phyloP scores from a whole-genome alignment of 2,113 vertebrate genomes.

The Trachemys scripta region DNA sequence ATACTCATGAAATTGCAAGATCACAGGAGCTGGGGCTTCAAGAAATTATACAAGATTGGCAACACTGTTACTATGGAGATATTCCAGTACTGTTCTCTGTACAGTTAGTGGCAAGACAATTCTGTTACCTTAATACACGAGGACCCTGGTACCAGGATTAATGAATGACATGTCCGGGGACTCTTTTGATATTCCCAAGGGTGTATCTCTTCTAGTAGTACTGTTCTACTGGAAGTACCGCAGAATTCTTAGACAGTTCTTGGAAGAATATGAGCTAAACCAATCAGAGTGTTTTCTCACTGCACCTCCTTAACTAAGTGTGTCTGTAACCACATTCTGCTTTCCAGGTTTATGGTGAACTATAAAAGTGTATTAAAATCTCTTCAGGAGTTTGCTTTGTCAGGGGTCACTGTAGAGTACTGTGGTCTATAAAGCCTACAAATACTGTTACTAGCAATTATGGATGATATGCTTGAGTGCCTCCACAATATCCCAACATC shows the following conservation, averaged over 20 bases:
- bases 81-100: fast-evolving
- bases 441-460: not conserved
- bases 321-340: not conserved
- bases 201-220: not conserved
- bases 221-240: not conserved
- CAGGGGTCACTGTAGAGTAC: not conserved
- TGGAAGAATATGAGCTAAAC: not conserved
- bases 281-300: not conserved
- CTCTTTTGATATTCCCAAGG: not conserved
- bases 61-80: not conserved
- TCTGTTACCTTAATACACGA: not conserved
- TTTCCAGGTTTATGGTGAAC: conserved; percentile 23
- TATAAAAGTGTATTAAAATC: conserved; percentile 22
- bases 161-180: not conserved
- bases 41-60: not conserved
- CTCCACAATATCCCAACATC: not conserved
- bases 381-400: conserved; percentile 10
- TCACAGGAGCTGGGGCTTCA: fast-evolving
- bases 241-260: not conserved
- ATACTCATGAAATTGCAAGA: not conserved
- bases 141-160: not conserved
- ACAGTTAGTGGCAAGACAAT: not conserved
- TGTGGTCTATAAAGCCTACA: not conserved
- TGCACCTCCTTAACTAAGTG: fast-evolving
- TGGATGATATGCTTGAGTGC: not conserved